Percentiles rank a stretch among this genome's conserved stretches.
Conservation (phyloP, 1,140 invertebrate species). For the Nasonia longicornis region DNA sequence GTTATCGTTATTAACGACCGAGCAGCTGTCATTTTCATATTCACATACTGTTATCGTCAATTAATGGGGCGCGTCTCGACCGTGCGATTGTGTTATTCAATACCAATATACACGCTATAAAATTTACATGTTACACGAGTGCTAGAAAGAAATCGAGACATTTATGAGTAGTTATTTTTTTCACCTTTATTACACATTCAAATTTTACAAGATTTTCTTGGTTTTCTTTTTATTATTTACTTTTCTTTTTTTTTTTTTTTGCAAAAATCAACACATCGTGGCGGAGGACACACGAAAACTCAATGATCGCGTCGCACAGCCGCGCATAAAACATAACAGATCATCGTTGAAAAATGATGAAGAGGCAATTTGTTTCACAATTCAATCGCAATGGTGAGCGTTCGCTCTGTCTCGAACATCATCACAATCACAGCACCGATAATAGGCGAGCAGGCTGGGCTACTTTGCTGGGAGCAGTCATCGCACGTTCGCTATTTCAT, state of each 20-base stretch:
- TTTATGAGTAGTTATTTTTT: background rate
- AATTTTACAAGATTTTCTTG: slow-evolving; percentile 36
- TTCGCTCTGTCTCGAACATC: slow-evolving; percentile 14
- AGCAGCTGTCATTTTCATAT: background rate
- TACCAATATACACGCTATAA: background rate
- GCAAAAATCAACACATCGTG: slow-evolving; percentile 43
- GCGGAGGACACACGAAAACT: slow-evolving; percentile 15
- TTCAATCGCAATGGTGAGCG: slow-evolving; percentile 33
- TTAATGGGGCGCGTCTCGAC: background rate
- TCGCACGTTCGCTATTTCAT: background rate
- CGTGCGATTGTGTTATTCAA: background rate
- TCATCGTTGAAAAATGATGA: slow-evolving; percentile 34
- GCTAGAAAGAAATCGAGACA: background rate
- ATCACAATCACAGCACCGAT: slow-evolving; percentile 45
- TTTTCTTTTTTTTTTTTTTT: slow-evolving; percentile 36
- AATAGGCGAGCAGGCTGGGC: slow-evolving; percentile 15
- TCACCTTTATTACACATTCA: slow-evolving; percentile 16
- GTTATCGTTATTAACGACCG: background rate
- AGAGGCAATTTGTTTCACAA: slow-evolving; percentile 31
- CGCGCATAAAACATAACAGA: slow-evolving; percentile 35
- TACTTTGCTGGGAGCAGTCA: slow-evolving; percentile 4
- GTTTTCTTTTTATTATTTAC: slow-evolving; percentile 13
- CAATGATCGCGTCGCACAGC: slow-evolving; percentile 20
- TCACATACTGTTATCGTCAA: background rate
- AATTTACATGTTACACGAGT: background rate